Conservation (phyloP, 1,140 invertebrate species). For the Anastrepha obliqua region DNA sequence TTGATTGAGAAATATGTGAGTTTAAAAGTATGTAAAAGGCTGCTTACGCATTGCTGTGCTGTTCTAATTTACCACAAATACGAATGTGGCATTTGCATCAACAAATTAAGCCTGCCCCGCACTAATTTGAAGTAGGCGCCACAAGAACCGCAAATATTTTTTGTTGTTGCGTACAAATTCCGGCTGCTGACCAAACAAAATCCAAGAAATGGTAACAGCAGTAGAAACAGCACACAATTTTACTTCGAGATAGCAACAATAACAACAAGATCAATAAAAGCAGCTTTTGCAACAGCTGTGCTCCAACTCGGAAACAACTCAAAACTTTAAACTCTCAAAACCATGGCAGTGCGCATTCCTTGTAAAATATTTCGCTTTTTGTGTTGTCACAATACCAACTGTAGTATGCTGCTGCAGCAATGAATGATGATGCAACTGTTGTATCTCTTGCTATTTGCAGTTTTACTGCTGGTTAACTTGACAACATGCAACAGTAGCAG, state of each 20-base stretch:
- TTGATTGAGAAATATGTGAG: too few relatives aligned
- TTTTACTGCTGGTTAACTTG: conserved; percentile 44
- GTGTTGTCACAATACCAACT: not conserved
- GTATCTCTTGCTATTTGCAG: conserved; percentile 13
- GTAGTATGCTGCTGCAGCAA: not conserved
- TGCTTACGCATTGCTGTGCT: not conserved
- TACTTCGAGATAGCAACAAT: not conserved
- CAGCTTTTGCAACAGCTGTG: not conserved
- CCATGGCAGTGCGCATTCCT: not conserved
- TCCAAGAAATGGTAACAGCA: conserved; percentile 9
- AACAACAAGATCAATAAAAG: not conserved
- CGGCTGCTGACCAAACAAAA: conserved; percentile 18
- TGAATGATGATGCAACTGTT: conserved; percentile 33
- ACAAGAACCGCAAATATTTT: not conserved
- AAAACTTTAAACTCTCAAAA: conserved; percentile 22
- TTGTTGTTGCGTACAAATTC: not conserved
- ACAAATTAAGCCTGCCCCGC: conserved; percentile 37
- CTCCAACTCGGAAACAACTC: not conserved
- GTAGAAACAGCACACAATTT: conserved; percentile 5
- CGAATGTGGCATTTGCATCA: conserved; percentile 31
- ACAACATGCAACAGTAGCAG: conserved; percentile 19
- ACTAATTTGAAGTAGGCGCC: conserved; percentile 29
- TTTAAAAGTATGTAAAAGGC: not conserved
- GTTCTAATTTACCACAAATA: not conserved
- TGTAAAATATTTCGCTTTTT: not conserved